Evolutionary conservation across 2,113 vertebrate genomes (phyloP).

Genomic region (Malurus melanocephalus): DNA sequence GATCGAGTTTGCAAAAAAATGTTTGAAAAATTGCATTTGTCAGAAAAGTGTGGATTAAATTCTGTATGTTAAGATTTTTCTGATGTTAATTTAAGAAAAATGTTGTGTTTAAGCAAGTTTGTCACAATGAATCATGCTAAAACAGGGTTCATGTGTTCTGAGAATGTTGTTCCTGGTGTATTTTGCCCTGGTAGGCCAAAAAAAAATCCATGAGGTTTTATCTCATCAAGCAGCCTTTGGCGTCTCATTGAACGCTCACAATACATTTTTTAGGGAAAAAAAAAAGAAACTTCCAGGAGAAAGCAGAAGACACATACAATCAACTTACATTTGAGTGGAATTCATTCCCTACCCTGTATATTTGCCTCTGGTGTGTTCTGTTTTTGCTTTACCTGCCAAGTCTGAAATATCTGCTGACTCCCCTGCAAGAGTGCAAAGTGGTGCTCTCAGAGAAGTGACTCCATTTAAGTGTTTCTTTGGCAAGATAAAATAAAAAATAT

Average conservation of each 20-base stretch:
- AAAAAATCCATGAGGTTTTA: background rate
- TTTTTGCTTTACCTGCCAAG: background rate
- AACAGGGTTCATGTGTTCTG: background rate
- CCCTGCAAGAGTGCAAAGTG: background rate
- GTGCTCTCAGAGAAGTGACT: background rate
- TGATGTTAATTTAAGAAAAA: background rate
- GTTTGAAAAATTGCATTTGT: background rate
- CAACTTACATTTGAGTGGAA: background rate
- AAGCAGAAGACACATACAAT: background rate
- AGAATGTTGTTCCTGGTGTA: background rate
- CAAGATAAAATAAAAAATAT: background rate
- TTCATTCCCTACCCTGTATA: background rate
- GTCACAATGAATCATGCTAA: constrained; percentile 2
- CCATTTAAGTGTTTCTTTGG: background rate
- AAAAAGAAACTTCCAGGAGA: too few relatives aligned
- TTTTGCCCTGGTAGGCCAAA: background rate
- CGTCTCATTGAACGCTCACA: background rate
- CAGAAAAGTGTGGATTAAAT: background rate
- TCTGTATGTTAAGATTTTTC: background rate
- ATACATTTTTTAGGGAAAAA: background rate
- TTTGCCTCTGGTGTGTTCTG: background rate
- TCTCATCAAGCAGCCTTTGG: background rate
- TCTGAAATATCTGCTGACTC: background rate
- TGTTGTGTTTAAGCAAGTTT: background rate
- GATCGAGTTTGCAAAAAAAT: background rate